These are phyloP conservation scores for Helicoverpa zea DNA, from an alignment of 1,140 invertebrate genomes.

Conservation along the genomic window DNA sequence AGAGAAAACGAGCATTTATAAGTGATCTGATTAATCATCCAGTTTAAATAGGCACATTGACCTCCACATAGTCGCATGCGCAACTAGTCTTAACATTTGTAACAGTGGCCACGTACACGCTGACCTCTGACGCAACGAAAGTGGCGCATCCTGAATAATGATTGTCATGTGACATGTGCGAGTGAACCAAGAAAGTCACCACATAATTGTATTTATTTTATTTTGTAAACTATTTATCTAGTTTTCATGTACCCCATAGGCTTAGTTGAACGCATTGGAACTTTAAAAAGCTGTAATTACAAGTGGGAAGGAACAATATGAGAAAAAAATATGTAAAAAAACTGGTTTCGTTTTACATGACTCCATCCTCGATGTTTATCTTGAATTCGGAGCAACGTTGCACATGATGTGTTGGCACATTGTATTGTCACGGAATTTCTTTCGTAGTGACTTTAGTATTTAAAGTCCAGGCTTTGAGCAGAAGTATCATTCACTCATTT, in stretches of 20 bases:
- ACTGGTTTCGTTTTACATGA: constrained; percentile 12
- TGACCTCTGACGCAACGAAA: constrained; percentile 81
- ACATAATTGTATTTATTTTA: neutral
- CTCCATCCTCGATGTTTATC: constrained; percentile 67
- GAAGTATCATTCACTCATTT: constrained; percentile 68
- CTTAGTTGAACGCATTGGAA: neutral
- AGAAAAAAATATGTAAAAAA: neutral
- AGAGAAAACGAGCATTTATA: neutral
- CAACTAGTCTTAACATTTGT: constrained; percentile 62
- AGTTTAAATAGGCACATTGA: constrained; percentile 72
- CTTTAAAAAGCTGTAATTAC: neutral
- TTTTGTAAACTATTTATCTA: neutral
- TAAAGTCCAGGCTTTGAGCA: constrained; percentile 60
- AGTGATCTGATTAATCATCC: constrained; percentile 38
- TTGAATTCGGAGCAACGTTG: constrained; percentile 76
- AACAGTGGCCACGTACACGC: constrained; percentile 71
- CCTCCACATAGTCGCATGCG: constrained; percentile 67
- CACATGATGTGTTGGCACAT: constrained; percentile 67
- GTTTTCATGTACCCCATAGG: too few species aligned
- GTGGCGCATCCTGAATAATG: constrained; percentile 67
- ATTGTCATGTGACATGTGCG: constrained; percentile 57
- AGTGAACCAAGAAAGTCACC: constrained; percentile 52
- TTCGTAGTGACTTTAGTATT: constrained; percentile 65
- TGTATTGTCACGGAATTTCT: constrained; percentile 62
- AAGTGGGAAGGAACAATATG: neutral